These are phyloP conservation scores for Scortum barcoo DNA, from an alignment of 2,113 vertebrate genomes.

Conservation along the genomic window DNA sequence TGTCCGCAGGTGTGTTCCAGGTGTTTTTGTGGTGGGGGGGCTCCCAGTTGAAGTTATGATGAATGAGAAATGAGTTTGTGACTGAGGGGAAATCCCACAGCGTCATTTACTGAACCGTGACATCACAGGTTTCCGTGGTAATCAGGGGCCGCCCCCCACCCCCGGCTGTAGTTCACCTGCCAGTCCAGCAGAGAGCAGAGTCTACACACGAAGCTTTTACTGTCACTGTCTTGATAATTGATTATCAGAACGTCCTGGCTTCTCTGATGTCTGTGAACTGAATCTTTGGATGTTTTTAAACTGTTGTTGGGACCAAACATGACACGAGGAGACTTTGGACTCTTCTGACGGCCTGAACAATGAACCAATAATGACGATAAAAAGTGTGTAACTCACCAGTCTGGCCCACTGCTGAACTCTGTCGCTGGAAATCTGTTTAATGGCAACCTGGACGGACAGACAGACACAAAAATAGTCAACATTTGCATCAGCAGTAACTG, in stretches of 20 bases:
- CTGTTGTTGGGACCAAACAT: too few species aligned
- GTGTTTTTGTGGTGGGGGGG: not conserved
- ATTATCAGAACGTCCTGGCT: too few species aligned
- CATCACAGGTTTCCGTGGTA: slow-evolving; percentile 33
- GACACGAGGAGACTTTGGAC: too few species aligned
- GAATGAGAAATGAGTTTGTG: not conserved
- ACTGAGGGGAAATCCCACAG: slow-evolving; percentile 49
- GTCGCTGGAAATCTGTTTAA: slow-evolving; percentile 87
- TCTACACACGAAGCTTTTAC: not conserved
- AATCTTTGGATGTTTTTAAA: too few species aligned
- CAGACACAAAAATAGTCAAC: not conserved
- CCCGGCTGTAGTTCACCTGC: not conserved
- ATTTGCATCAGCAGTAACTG: not conserved
- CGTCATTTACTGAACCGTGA: slow-evolving; percentile 32
- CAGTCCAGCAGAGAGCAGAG: slow-evolving; percentile 69
- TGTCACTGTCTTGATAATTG: too few species aligned
- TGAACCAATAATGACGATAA: not conserved
- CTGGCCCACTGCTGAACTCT: slow-evolving; percentile 86
- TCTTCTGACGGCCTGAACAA: not conserved
- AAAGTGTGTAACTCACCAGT: slow-evolving; percentile 79
- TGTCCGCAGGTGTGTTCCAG: slow-evolving; percentile 7
- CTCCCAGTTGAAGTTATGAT: not conserved
- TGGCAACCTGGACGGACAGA: slow-evolving; percentile 85
- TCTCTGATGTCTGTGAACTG: too few species aligned
- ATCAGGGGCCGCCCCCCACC: not conserved